Evolutionary conservation across 2,797 vertebrate species (phyloP), one percentile per base, ranked within the genome.

Genomic region (Lycodopsis pacificus): DNA sequence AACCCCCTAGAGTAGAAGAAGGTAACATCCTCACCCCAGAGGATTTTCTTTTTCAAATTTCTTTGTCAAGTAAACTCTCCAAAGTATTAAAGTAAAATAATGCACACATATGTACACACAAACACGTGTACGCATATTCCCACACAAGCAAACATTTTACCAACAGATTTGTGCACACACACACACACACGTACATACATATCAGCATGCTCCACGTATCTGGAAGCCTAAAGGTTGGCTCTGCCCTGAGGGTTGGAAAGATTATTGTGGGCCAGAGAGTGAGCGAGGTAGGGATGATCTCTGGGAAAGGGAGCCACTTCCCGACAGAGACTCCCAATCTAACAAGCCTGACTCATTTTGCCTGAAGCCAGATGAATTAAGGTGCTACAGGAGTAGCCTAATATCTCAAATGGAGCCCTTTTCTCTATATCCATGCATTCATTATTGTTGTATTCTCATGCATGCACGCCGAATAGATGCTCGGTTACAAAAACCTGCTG

Each of bases 191-290:
- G n/a, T n/a, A 19, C 11, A 25, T 2, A 48, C 42, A 62, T 61
- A 85, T 82, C 71, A 76, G 62, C 87, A 88, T 80, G 76, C 81
- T 67, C 4, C 40, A 2, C 32, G 65, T 32, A 57, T 83, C 76
- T 61, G 1, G 4, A 40, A 82, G 69, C 82, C 82, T 64, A 72
- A 86, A 89, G 82, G 89, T 88, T 86, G 82, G 68, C 59, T 69
- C 51, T 78, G 71, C 80, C 89, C 80, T 53, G 49, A 80, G 84
- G 82, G 63, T 36, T 82, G 68, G 38, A 76, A 34, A 77, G 77
- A 87, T 87, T 83, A 88, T 83, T 76, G 86, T 83, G 78, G 74
- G 74, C 80, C 49, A 49, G 48, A 70, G 51, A 79, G 66, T 5
- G 59, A 53, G 70, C 38, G 56, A 65, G 44, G 25, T 19, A 30